Conservation (phyloP, 2,797 vertebrate species). For the Ceyx erithaca region DNA sequence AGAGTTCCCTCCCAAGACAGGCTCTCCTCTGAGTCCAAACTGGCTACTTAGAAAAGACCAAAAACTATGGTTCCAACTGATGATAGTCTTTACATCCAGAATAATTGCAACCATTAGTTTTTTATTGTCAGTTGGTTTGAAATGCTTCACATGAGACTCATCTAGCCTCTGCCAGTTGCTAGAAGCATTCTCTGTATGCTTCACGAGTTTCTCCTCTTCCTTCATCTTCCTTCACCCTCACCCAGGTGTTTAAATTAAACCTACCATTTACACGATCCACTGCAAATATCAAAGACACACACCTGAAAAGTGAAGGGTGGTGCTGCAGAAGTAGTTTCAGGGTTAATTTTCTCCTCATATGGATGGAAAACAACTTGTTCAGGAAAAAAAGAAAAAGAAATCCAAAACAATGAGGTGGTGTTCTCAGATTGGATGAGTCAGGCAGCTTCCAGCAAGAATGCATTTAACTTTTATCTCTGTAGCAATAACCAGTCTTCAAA, state of each 20-base stretch:
- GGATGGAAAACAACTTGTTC: background rate
- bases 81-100: background rate
- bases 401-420: background rate
- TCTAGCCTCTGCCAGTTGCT: background rate
- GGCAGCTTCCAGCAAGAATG: background rate
- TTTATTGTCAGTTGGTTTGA: background rate
- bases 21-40: background rate
- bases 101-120: background rate
- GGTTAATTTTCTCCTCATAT: background rate
- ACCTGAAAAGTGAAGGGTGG: background rate
- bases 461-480: background rate
- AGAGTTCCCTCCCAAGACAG: background rate
- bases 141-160: background rate
- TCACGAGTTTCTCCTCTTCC: background rate
- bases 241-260: background rate
- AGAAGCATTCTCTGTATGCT: background rate
- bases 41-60: background rate
- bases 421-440: background rate
- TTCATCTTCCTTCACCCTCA: background rate
- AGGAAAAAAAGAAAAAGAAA: background rate
- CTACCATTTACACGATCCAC: background rate
- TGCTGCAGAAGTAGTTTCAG: background rate
- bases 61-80: background rate
- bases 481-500: background rate
- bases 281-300: accelerated